Conservation (phyloP, 1,140 invertebrate species). For the Brachionus rubens region DNA sequence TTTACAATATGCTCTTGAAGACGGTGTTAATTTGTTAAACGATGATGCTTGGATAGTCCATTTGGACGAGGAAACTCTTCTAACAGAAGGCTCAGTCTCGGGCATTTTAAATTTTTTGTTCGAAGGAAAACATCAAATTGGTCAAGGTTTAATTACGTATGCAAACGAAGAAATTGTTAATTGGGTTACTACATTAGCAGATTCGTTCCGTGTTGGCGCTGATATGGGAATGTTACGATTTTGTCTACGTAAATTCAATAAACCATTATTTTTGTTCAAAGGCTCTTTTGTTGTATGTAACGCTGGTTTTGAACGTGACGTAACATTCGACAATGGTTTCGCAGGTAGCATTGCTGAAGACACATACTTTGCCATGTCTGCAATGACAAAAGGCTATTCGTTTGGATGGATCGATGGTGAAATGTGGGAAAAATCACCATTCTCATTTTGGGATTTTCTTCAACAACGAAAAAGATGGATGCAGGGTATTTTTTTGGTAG, state of each 20-base stretch:
- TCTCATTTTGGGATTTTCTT: slow-evolving; percentile 87
- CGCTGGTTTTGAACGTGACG: slow-evolving; percentile 78
- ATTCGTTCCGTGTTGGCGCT: slow-evolving; percentile 81
- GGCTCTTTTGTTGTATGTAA: slow-evolving; percentile 65
- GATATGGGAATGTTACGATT: slow-evolving; percentile 92
- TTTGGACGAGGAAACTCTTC: slow-evolving; percentile 90
- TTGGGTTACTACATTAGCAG: slow-evolving; percentile 91
- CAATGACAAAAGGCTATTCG: slow-evolving; percentile 63
- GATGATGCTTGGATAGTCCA: slow-evolving; percentile 96
- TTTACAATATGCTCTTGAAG: slow-evolving; percentile 90
- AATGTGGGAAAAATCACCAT: slow-evolving; percentile 96
- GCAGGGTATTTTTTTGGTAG: slow-evolving; percentile 88
- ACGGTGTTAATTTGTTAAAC: slow-evolving; percentile 75
- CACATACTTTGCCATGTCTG: slow-evolving; percentile 91
- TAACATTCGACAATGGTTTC: slow-evolving; percentile 89
- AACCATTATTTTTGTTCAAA: slow-evolving; percentile 94
- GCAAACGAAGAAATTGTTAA: slow-evolving; percentile 91
- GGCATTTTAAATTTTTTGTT: slow-evolving; percentile 93
- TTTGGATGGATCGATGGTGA: slow-evolving; percentile 66
- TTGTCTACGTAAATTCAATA: slow-evolving; percentile 87
- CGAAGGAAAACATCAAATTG: slow-evolving; percentile 90
- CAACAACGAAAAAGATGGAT: slow-evolving; percentile 94
- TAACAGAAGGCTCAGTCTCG: slow-evolving; percentile 79
- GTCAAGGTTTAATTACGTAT: slow-evolving; percentile 95
- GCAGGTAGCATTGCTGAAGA: slow-evolving; percentile 96